phyloP scores from a whole-genome alignment of 2,113 vertebrate species.

The Marmota monax region DNA sequence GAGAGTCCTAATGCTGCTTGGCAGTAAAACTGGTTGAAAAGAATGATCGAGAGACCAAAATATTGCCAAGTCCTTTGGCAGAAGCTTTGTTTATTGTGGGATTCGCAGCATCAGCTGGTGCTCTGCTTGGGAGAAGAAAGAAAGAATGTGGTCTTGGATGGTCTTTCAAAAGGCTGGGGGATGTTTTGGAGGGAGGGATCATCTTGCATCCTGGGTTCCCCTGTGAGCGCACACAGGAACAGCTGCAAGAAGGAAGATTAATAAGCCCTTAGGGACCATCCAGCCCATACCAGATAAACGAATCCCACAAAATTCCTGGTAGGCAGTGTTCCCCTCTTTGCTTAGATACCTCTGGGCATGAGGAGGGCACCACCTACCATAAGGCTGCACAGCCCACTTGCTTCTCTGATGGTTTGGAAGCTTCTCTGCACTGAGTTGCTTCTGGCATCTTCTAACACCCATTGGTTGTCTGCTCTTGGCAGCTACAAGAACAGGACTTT shows the following conservation, averaged over 20 bases:
- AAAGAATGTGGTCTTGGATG: constrained; percentile 62
- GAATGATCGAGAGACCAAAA: constrained; percentile 70
- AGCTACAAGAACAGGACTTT: neutral
- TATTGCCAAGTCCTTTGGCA: constrained; percentile 56
- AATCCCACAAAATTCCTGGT: neutral
- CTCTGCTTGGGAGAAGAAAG: constrained; percentile 5
- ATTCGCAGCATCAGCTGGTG: constrained; percentile 52
- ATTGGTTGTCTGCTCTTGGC: neutral
- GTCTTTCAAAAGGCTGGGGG: constrained; percentile 40
- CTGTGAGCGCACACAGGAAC: neutral
- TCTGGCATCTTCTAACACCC: neutral
- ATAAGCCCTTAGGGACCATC: neutral
- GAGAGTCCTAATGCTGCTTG: constrained; percentile 57
- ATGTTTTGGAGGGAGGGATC: neutral
- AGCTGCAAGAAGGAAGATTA: constrained; percentile 63
- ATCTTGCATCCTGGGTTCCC: neutral
- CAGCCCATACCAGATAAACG: neutral
- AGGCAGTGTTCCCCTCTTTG: neutral
- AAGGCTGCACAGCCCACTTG: neutral
- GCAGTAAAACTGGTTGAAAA: constrained; percentile 42
- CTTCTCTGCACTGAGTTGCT: neutral
- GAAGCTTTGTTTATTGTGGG: constrained; percentile 68
- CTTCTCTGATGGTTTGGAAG: neutral
- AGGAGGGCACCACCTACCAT: neutral
- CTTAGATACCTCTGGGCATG: neutral